Base-by-base conservation (phyloP, 2,797 vertebrate genomes). In the Eptatretus atami region DNA sequence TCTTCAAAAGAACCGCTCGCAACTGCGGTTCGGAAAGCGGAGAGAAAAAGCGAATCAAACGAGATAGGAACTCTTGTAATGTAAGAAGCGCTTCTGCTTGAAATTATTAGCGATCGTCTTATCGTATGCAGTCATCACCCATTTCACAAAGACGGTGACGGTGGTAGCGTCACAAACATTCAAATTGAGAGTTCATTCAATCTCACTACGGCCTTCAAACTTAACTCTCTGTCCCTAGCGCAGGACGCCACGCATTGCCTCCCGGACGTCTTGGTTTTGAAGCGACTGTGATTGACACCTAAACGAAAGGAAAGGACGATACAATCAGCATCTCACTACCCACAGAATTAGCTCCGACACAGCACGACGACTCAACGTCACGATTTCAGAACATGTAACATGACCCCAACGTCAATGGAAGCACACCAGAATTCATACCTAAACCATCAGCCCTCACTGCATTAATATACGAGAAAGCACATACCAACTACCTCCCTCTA, bases 1-100 rank as follows among this genome's bases (percentile, higher is more conserved):
- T 85, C 81, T 71, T 85, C 82, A 77, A 85, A 96, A 70, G 85
- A 74, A 3, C 87, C 87, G n/a, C 73, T 92, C 87, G 64, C 66
- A 96, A 96, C 87, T 93, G 69, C 1, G 73, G 71, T 12, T 31
- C 3, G 31, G n/a, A n/a, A 31, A 31, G 31, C n/a, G 31, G 31
- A 6, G 31, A n/a, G n/a, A n/a, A 31, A 31, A 31, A 31, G 31
- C 6, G 3, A 3, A 31, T 15, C 55, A 60, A 60, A 15, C 9
- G 9, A 60, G 24, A 60, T 4, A 9, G 9, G 9, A n/a, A 9
- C 15, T 1, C 4, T 60, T 24, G 15, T 4, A n/a, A 60, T 15
- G 24, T 15, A 1, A 60, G 15, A 60, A 1, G 4, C 55, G 15
- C 4, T 15, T 15, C 24, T 15, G 15, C n/a, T 60, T 24, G 15